Percentiles rank a stretch among this genome's conserved stretches.
phyloP scores from a whole-genome alignment of 2,113 vertebrate species.

The Oreochromis niloticus region DNA sequence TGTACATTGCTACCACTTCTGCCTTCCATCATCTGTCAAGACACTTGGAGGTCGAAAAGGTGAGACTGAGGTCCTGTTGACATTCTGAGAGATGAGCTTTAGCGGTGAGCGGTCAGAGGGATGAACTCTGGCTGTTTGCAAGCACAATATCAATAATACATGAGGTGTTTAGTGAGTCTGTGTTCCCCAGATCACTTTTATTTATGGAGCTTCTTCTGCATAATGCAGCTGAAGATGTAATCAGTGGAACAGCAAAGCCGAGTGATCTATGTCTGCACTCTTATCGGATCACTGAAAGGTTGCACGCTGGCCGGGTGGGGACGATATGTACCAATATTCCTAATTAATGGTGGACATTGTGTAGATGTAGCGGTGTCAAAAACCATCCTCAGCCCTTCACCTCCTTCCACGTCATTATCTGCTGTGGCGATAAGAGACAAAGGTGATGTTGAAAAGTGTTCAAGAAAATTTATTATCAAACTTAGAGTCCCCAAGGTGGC shows the following conservation, averaged over 20 bases:
- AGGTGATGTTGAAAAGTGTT: background rate
- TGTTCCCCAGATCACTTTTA: slow-evolving; percentile 28
- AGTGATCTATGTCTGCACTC: slow-evolving; percentile 35
- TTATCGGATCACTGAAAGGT: slow-evolving; percentile 17
- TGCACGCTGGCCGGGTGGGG: background rate
- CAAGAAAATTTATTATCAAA: background rate
- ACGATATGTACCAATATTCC: background rate
- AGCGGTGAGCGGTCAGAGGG: background rate
- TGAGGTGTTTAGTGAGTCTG: slow-evolving; percentile 26
- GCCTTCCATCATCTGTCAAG: background rate
- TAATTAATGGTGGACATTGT: slow-evolving; percentile 8
- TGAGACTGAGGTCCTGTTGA: slow-evolving; percentile 7
- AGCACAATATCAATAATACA: slow-evolving; percentile 57
- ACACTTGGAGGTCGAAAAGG: background rate
- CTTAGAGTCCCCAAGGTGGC: background rate
- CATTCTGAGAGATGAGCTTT: slow-evolving; percentile 1
- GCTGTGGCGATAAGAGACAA: background rate
- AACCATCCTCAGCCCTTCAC: background rate
- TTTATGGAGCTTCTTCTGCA: slow-evolving; percentile 47
- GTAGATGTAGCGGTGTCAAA: background rate
- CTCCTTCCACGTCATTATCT: background rate
- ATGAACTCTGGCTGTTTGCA: slow-evolving; percentile 5
- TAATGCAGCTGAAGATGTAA: slow-evolving; percentile 55
- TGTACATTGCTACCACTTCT: background rate
- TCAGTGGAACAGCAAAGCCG: slow-evolving; percentile 24